Base-by-base conservation (phyloP, 1,140 invertebrate species). In the Ephestia elutella region DNA sequence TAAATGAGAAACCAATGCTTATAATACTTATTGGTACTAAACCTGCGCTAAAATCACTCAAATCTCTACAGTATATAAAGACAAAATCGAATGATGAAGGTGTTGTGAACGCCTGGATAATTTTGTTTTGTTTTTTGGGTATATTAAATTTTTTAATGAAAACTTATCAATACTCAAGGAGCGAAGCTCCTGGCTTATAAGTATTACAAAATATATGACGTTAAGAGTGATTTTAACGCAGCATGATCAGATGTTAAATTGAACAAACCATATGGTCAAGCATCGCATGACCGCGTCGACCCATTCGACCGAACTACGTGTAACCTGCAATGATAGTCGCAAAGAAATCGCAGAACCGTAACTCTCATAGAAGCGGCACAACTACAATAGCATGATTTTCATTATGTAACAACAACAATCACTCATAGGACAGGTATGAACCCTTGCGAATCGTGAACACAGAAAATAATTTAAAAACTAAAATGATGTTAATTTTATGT, bases 241-340 rank as follows among this genome's bases (percentile, higher is more conserved):
- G 51, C 60, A 69, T 59, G 60, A 65, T 61, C 68, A 59, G 74
- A 72, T 75, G 70, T 70, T 71, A 79, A 79, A 82, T 73, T 70
- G 73, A 79, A 86, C 83, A 86, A 84, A 86, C 83, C 81, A 71
- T 73, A 75, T 80, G 81, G 73, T 80, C 81, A 86, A 80, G 78
- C 78, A 78, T 83, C 72, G 80, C 72, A 78, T 80, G 78, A 84
- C 79, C 79, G 72, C 73, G 56, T 65, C 69, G 71, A 78, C 70
- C 78, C 73, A 74, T 76, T 68, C 73, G 69, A 73, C 69, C 68
- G 69, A 74, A 73, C 73, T 75, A 81, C 70, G 80, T 76, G 75
- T 73, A 70, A 86, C 83, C 83, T 86, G 83, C 62, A 86, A 86
- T 79, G 75, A 83, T 74, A 82, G 73, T 78, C 75, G 80, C 80